phyloP scores from a whole-genome alignment of 2,113 vertebrate genomes.

The Nycticryphes semicollaris region DNA sequence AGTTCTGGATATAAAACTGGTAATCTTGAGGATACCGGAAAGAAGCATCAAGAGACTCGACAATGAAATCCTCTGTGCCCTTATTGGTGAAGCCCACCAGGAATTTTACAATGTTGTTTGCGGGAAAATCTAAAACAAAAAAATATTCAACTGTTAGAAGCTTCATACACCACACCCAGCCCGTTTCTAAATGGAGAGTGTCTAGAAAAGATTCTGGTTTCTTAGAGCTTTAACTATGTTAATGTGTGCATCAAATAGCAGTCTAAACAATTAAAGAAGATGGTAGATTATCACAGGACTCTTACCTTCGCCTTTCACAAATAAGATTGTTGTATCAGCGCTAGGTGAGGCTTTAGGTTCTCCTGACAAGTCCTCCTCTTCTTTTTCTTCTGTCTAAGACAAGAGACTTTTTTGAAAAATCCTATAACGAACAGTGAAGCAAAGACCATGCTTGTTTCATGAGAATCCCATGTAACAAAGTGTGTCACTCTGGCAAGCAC shows the following conservation, averaged over 20 bases:
- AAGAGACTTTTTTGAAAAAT: conserved; percentile 61
- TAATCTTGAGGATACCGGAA: conserved; percentile 99
- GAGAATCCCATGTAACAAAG: not conserved
- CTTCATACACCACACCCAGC: not conserved
- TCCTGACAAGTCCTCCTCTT: conserved; percentile 88
- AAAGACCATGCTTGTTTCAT: not conserved
- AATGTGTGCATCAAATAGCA: no score
- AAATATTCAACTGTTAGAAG: not conserved
- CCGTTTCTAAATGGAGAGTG: not conserved
- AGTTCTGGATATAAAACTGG: conserved; percentile 99
- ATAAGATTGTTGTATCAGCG: conserved; percentile 95
- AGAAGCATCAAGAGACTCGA: conserved; percentile 95
- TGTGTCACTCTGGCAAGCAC: not conserved
- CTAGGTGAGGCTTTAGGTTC: conserved; percentile 95
- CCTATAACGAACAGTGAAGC: not conserved
- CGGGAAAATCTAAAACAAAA: conserved; percentile 88
- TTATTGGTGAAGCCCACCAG: conserved; percentile 97
- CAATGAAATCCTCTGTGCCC: conserved; percentile 89
- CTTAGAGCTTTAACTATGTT: not conserved
- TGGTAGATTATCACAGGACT: not conserved
- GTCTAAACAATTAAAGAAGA: not conserved
- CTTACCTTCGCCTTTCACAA: conserved; percentile 96
- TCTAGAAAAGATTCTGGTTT: not conserved
- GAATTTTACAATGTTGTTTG: conserved; percentile 97
- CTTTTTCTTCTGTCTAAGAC: conserved; percentile 91